Conservation (phyloP, 1,140 invertebrate species). For the Philaenus spumarius region DNA sequence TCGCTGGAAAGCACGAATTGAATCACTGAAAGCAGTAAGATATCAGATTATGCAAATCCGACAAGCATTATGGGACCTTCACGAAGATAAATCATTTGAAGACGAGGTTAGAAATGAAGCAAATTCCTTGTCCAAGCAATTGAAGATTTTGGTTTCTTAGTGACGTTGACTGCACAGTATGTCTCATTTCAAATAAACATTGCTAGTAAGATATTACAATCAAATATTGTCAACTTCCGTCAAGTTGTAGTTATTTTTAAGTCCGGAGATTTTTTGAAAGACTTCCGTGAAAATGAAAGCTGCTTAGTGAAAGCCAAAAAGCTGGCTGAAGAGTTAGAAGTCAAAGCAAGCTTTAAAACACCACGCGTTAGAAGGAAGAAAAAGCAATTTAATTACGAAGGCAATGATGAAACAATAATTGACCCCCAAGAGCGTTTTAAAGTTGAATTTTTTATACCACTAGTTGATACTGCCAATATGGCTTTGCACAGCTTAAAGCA, state of each 20-base stretch:
- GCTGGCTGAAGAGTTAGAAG: constrained; percentile 8
- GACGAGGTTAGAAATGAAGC: constrained; percentile 1
- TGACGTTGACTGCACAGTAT: background rate
- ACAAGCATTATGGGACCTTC: too few relatives aligned
- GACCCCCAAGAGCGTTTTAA: too few relatives aligned
- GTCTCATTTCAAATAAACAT: constrained; percentile 1
- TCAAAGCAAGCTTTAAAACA: constrained; percentile 3
- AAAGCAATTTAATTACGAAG: constrained; percentile 6
- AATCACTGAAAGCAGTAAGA: too few relatives aligned
- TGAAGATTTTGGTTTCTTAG: background rate
- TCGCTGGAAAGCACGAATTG: too few relatives aligned
- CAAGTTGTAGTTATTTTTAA: background rate
- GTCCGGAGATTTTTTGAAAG: background rate
- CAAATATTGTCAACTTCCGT: constrained; percentile 1
- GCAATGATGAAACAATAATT: background rate
- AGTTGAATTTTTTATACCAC: too few relatives aligned
- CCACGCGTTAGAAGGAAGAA: constrained; percentile 6
- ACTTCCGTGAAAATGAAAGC: background rate
- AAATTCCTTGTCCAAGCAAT: background rate
- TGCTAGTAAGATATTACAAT: constrained; percentile 6
- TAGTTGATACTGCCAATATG: too few relatives aligned
- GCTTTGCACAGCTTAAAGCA: background rate
- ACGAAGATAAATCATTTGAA: too few relatives aligned
- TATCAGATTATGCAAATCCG: background rate
- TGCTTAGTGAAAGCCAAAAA: constrained; percentile 7